Evolutionary conservation across 1,140 invertebrate genomes (phyloP).

Genomic region (Listronotus bonariensis): DNA sequence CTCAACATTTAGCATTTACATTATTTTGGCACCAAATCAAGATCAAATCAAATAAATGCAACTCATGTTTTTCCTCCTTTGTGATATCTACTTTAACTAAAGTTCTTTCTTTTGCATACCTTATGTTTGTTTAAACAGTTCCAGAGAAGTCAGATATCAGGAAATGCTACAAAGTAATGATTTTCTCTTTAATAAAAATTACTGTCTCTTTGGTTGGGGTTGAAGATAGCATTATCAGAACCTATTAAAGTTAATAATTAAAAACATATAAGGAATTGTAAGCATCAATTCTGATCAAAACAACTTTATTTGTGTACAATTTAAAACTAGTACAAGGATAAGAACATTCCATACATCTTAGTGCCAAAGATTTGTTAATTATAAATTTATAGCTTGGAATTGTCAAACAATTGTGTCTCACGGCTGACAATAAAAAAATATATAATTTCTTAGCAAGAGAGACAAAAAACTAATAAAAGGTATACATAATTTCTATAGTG

Average conservation of each 20-base stretch:
- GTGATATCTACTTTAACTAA: slow-evolving; percentile 1
- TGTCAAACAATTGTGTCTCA: no score
- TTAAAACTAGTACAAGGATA: slow-evolving; percentile 5
- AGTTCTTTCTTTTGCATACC: neutral
- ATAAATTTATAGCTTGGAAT: no score
- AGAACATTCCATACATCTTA: neutral
- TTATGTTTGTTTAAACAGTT: no score
- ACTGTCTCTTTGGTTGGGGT: neutral
- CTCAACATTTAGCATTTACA: slow-evolving; percentile 1
- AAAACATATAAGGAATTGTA: no score
- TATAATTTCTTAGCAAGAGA: neutral
- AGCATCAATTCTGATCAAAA: neutral
- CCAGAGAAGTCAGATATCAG: no score
- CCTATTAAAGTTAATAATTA: neutral
- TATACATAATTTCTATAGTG: neutral
- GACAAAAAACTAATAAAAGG: neutral
- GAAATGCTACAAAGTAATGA: no score
- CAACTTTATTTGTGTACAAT: neutral
- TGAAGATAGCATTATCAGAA: neutral
- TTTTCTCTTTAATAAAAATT: no score
- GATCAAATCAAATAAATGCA: slow-evolving; percentile 14
- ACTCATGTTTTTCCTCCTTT: slow-evolving; percentile 5
- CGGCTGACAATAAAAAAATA: no score
- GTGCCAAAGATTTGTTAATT: neutral
- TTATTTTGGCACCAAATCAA: slow-evolving; percentile 1